Base-by-base conservation (phyloP, 2,888 invertebrate genomes). In the Sinohyriopsis cumingii region DNA sequence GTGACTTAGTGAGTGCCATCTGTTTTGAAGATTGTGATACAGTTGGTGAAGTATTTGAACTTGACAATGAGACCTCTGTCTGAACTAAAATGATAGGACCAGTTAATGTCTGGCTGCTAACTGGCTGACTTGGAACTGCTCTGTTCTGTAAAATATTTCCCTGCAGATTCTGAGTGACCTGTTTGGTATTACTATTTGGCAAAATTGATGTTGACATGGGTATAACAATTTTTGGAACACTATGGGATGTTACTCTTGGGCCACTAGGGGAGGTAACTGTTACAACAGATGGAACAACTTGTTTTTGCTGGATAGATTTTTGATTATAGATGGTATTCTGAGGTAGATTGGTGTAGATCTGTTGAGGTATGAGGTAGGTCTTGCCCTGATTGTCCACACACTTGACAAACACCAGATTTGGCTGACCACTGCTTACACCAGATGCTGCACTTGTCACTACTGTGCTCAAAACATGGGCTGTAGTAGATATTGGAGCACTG, bases 311-410 rank as follows among this genome's bases (percentile, higher is more conserved):
- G 64, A 45, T 33, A 67, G 6, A 22, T 70, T 70, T 25, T 24
- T 54, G 28, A 54, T 55, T 62, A 62, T 45, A 45, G 3, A 45
- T 3, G 15, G 45, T 45, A 63, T 63, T n/a, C 12, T 56, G 19
- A 24, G 73, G 61, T 24, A 70, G 65, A 70, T 55, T 73, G 20
- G 71, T 72, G 59, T 75, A 66, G n/a, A 84, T 63, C 59, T 83
- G 82, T 54, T 84, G 85, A 55, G 86, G 86, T 63, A 87, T 79
- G 19, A 86, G 81, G 70, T 81, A 82, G 3, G 84, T 78, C 67
- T 84, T 84, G 5, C 86, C 87, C 45, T 82, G 78, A 62, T 79
- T 81, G 66, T 86, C 86, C 33, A 78, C 77, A 65, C 85, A 86
- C 33, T 78, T 76, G 9, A 83, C 66, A 73, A 78, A 80, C 60